phyloP scores from a whole-genome alignment of 1,140 invertebrate genomes.

The Drosophila baimaii region DNA sequence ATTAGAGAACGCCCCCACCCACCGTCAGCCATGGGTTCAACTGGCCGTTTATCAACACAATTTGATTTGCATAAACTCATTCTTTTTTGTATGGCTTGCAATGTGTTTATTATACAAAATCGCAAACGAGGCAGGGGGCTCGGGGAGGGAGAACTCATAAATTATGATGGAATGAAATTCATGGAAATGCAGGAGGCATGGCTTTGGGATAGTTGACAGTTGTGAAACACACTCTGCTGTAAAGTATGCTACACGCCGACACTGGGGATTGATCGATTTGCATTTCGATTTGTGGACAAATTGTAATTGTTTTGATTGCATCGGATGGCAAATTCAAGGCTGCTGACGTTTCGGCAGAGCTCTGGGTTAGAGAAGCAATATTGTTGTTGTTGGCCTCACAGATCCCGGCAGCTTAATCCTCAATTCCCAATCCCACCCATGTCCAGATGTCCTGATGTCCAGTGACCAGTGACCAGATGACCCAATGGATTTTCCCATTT shows the following conservation, averaged over 20 bases:
- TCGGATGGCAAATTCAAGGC: constrained; percentile 31
- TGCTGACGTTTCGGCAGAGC: constrained; percentile 1
- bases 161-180: constrained; percentile 30
- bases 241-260: constrained; percentile 40
- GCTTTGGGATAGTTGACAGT: constrained; percentile 27
- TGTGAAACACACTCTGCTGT: constrained; percentile 20
- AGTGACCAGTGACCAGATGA: constrained; percentile 14
- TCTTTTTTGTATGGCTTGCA: constrained; percentile 19
- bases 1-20: constrained; percentile 25
- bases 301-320: constrained; percentile 47
- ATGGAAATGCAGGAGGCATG: constrained; percentile 22
- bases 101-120: constrained; percentile 54
- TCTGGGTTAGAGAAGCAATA: not conserved
- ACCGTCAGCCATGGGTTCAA: not conserved
- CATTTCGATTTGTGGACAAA: constrained; percentile 30
- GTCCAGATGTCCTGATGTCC: not conserved
- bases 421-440: not conserved
- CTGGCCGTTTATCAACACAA: constrained; percentile 44
- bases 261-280: constrained; percentile 30
- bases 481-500: constrained; percentile 19
- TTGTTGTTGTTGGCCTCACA: not conserved
- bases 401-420: constrained; percentile 7
- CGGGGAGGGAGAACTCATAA: constrained; percentile 28
- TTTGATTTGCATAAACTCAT: constrained; percentile 51
- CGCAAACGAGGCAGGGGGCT: not conserved